phyloP scores from a whole-genome alignment of 2,888 invertebrate genomes.

The Agapostemon virescens region DNA sequence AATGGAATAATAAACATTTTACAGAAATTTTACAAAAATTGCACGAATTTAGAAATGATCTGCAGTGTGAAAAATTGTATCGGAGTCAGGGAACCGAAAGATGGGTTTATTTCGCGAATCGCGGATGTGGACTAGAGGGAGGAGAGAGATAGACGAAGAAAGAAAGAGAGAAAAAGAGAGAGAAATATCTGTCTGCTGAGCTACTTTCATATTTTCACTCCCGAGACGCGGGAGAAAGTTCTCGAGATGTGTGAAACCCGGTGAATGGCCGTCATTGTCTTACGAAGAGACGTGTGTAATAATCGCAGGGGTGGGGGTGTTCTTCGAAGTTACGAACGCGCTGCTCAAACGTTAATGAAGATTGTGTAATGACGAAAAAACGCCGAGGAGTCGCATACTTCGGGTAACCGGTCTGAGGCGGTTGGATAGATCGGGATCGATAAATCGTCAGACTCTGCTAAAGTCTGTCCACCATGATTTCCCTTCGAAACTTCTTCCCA shows the following conservation, averaged over 20 bases:
- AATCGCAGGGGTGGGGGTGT: constrained; percentile 38
- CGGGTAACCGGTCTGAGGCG: neutral
- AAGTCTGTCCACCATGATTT: neutral
- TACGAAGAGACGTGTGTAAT: constrained; percentile 67
- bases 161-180: constrained; percentile 54
- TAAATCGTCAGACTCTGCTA: neutral
- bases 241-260: constrained; percentile 75
- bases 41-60: neutral
- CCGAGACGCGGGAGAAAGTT: constrained; percentile 78
- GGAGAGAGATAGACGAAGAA: constrained; percentile 22
- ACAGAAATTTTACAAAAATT: neutral
- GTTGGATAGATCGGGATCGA: neutral
- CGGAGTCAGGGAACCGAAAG: constrained; percentile 4
- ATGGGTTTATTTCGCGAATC: neutral
- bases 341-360: constrained; percentile 15
- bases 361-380: constrained; percentile 48
- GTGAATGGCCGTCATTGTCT: constrained; percentile 71
- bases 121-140: constrained; percentile 20
- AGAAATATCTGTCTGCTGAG: constrained; percentile 73
- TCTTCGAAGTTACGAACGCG: constrained; percentile 30
- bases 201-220: constrained; percentile 81
- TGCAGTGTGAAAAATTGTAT: neutral
- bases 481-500: neutral
- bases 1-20: neutral
- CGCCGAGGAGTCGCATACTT: neutral